Evolutionary conservation across 2,888 invertebrate genomes (phyloP).

Genomic region (Nemotelus pantherinus): DNA sequence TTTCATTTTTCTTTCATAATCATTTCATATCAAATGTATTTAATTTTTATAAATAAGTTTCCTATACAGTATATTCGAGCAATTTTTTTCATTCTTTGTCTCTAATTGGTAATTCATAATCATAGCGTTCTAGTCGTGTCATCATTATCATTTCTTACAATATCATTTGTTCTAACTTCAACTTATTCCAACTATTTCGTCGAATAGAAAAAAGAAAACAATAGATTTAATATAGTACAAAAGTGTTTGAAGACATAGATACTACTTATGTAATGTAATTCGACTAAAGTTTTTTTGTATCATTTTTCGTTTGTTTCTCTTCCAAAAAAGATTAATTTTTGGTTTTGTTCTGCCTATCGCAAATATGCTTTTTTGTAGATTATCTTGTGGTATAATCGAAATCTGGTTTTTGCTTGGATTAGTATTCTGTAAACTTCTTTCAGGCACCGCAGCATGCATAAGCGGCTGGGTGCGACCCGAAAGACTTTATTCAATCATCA

Average conservation of each 20-base stretch:
- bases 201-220: conserved; percentile 14
- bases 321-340: too few relatives aligned
- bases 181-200: conserved; percentile 1
- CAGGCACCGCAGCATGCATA: conserved; percentile 3
- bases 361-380: too few relatives aligned
- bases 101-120: conserved; percentile 13
- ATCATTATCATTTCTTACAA: conserved; percentile 7
- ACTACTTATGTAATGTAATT: not conserved
- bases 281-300: conserved; percentile 22
- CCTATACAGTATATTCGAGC: conserved; percentile 40
- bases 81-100: not conserved
- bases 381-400: too few relatives aligned
- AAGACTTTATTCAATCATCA: not conserved
- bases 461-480: not conserved
- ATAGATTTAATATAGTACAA: conserved; percentile 35
- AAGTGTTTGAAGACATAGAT: conserved; percentile 27
- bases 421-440: not conserved
- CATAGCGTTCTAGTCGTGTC: conserved; percentile 13
- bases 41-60: conserved; percentile 30
- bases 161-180: conserved; percentile 19
- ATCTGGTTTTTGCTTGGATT: not conserved
- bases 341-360: too few relatives aligned
- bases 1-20: not conserved
- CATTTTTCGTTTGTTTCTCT: conserved; percentile 10
- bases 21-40: conserved; percentile 3